Base-by-base conservation (phyloP, 2,797 vertebrate genomes). In the Enteromius trimaculatus region DNA sequence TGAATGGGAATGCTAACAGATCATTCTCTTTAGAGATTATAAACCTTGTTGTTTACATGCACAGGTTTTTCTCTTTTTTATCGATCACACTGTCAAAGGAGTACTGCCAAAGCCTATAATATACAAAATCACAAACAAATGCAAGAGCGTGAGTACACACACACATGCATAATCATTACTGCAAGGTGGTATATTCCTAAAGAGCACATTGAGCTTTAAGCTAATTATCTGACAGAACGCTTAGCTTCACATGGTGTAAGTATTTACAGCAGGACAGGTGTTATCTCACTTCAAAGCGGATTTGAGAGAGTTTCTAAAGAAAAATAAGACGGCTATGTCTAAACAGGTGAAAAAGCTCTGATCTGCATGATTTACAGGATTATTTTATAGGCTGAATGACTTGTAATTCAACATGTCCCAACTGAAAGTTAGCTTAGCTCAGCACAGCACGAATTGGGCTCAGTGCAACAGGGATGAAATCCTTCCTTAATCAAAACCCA, bases 401-500 rank as follows among this genome's bases (percentile, higher is more conserved):
- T 64, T 75, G 31, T 39, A 75, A 75, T 75, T 53, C 70, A 29
- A 29, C 70, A 60, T 75, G 70, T 51, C 42, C 69, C 70, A 42
- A 60, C 2, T 77, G 47, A 70, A 70, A 64, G 64, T 31, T 2
- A 26, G 60, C 17, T 31, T 2, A 26, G 60, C 17, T n/a, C 47
- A 39, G 64, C 42, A 76, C 68, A 76, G 72, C 58, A 77, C 16
- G 49, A 87, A 81, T 66, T 62, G 62, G 69, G 60, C 51, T 53
- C 23, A 37, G 55, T 65, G 14, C 26, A 81, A 82, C 23, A 42
- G 72, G 53, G 75, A 84, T 26, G 42, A 72, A 84, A 82, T 62
- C 74, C 29, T 77, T 64, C 62, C 68, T 39, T 69, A 74, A 82
- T 86, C 64, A 86, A 68, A 71, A 55, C 75, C 42, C n/a, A 69